These are phyloP conservation scores for Cantharis flavilabris DNA, from an alignment of 2,888 invertebrate species.

Conservation along the genomic window DNA sequence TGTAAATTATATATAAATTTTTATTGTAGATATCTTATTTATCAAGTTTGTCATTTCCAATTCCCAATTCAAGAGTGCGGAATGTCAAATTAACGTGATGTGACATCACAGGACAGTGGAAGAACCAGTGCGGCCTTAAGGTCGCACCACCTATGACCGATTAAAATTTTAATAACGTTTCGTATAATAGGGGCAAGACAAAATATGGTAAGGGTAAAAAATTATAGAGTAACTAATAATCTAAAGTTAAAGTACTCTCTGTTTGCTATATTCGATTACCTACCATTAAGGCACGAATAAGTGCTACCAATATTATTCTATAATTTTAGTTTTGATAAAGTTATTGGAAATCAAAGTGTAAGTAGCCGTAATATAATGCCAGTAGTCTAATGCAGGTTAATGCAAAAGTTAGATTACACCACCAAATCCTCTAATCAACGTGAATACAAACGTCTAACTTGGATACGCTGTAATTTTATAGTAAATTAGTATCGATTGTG, in stretches of 20 bases:
- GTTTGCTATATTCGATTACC: not conserved
- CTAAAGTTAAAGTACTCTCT: not conserved
- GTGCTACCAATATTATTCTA: not conserved
- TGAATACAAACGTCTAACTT: slow-evolving; percentile 24
- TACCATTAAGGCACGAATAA: not conserved
- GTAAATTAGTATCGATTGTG: slow-evolving; percentile 51
- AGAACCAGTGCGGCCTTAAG: too few relatives aligned
- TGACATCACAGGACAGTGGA: too few relatives aligned
- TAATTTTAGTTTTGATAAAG: not conserved
- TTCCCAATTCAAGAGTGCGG: too few relatives aligned
- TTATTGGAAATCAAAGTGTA: not conserved
- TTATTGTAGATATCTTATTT: too few relatives aligned
- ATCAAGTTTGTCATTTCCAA: too few relatives aligned
- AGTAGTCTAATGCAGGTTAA: slow-evolving; percentile 1
- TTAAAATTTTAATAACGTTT: too few relatives aligned
- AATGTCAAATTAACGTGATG: too few relatives aligned
- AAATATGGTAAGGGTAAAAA: not conserved
- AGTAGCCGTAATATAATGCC: not conserved
- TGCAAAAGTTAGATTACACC: slow-evolving; percentile 11
- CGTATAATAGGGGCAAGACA: too few relatives aligned
- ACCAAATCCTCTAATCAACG: slow-evolving; percentile 27
- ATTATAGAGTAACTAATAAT: not conserved
- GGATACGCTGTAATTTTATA: slow-evolving; percentile 36
- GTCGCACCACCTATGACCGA: too few relatives aligned
- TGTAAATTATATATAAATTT: too few relatives aligned